Conservation (phyloP, 92 coral and sea anemone genomes). For the Heteractis magnifica region DNA sequence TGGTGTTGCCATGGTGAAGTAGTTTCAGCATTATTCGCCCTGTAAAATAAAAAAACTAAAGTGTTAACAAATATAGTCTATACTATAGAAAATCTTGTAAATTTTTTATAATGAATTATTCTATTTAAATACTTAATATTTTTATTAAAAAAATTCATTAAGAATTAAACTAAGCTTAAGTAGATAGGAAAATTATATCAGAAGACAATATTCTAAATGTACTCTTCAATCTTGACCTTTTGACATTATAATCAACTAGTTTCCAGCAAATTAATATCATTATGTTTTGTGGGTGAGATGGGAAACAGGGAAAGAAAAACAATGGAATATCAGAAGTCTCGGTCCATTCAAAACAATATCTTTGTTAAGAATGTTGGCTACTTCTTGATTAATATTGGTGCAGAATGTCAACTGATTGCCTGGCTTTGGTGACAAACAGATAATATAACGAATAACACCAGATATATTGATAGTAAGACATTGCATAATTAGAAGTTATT, state of each 20-base stretch:
- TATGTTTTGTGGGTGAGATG: background rate
- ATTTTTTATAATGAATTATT: no score
- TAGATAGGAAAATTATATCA: no score
- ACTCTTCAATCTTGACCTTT: no score
- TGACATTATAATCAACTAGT: background rate
- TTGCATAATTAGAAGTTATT: background rate
- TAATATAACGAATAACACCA: constrained; percentile 4
- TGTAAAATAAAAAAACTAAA: constrained; percentile 9
- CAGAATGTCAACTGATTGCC: constrained; percentile 17
- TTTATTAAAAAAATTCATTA: no score
- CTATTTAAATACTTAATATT: no score
- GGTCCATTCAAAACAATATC: constrained; percentile 58
- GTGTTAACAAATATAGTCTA: background rate
- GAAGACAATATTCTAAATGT: no score
- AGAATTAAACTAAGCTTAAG: no score
- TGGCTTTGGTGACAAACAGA: constrained; percentile 25
- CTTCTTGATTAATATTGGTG: constrained; percentile 70
- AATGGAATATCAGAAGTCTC: constrained; percentile 65
- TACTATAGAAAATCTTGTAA: no score
- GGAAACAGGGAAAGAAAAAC: background rate
- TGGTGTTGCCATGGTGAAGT: constrained; percentile 90
- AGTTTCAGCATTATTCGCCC: constrained; percentile 90
- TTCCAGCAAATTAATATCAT: background rate
- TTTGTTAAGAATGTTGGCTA: constrained; percentile 69
- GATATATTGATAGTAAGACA: background rate